Conservation (phyloP, 2,888 invertebrate genomes). For the Acholoe squamosa region DNA sequence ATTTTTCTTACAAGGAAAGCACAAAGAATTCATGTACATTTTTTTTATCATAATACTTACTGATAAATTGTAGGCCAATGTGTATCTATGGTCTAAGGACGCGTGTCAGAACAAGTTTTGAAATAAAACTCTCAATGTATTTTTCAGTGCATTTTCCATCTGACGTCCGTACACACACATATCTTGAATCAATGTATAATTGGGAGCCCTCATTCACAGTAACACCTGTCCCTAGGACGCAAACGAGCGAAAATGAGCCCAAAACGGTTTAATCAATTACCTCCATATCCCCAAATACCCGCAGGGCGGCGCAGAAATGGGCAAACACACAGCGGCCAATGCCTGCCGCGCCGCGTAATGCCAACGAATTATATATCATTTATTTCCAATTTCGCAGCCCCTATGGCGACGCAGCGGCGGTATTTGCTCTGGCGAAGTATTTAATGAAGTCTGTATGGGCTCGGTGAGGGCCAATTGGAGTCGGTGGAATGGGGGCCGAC, state of each 20-base stretch:
- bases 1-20: no score
- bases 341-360: slow-evolving; percentile 26
- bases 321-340: slow-evolving; percentile 22
- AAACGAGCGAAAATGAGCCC: slow-evolving; percentile 55
- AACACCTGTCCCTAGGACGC: slow-evolving; percentile 43
- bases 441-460: slow-evolving; percentile 62
- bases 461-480: slow-evolving; percentile 33
- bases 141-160: no score
- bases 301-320: slow-evolving; percentile 16
- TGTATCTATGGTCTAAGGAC: no score
- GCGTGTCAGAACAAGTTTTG: no score
- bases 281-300: slow-evolving; percentile 51
- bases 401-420: slow-evolving; percentile 32
- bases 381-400: slow-evolving; percentile 58
- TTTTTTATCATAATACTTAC: no score
- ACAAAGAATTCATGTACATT: no score
- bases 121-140: no score
- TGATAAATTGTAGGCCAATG: no score
- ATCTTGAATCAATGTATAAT: background rate
- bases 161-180: background rate
- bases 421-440: slow-evolving; percentile 60
- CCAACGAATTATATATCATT: slow-evolving; percentile 58
- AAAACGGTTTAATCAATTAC: slow-evolving; percentile 63
- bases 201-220: background rate
- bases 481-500: background rate